Base-by-base conservation (phyloP, 2,888 invertebrate species). In the Malacosoma neustria region DNA sequence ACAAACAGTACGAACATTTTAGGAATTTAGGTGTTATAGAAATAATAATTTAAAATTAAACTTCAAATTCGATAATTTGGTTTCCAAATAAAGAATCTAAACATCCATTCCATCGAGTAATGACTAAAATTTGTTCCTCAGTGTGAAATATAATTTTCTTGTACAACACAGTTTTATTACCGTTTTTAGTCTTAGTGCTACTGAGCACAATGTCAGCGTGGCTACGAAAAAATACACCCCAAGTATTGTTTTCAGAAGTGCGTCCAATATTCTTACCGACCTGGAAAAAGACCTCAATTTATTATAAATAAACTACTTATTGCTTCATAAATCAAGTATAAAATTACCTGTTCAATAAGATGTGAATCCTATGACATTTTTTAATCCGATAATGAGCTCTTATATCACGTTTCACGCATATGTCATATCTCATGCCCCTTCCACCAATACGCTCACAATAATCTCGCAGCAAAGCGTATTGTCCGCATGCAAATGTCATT, bases 401-500 rank as follows among this genome's bases (percentile, higher is more conserved):
- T 0, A 39, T 40, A 35, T 81, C 72, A 36, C 68, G 60, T 35
- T 43, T 42, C n/a, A 43, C 45, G 1, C 54, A 57, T 6, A 64
- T 22, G 7, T 39, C 38, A 29, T 37, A 64, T 0, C 29, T 33
- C 11, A 40, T 49, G 1, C 73, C 73, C 1, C 40, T 55, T 0
- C 76, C 75, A 0, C 62, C 79, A 30, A 81, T 70, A 13, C 46
- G 50, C 38, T 63, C 58, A 42, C 72, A 61, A 36, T 61, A 62
- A 3, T 58, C 40, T 3, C 62, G 60, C 3, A 82, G 49, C 14
- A 64, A 42, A 4, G 52, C 42, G 46, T 69, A 77, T 43, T 80
- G 77, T 0, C 77, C 79, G 33, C 71, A 65, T n/a, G 67, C 43
- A 36, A 76, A 76, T 36, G 76, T 69, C 69, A 79, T 76, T 4